Conservation (phyloP, 2,113 vertebrate species). For the Phrynosoma blainvillii region DNA sequence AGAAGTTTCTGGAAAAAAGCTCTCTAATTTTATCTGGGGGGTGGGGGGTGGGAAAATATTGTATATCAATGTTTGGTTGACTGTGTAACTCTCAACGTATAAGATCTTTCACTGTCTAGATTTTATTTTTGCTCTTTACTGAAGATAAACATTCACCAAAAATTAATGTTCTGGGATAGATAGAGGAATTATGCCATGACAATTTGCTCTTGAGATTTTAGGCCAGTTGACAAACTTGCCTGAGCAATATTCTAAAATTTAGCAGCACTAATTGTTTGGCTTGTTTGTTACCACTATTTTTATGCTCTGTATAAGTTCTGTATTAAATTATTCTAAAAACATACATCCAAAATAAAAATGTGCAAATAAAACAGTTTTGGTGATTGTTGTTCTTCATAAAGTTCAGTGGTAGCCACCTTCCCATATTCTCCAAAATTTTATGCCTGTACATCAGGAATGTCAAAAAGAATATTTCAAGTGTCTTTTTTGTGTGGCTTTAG, state of each 20-base stretch:
- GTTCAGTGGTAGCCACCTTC: slow-evolving; percentile 80
- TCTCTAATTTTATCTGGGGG: slow-evolving; percentile 70
- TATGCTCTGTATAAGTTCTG: slow-evolving; percentile 56
- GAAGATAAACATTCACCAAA: slow-evolving; percentile 88
- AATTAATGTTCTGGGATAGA: slow-evolving; percentile 42
- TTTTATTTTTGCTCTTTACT: slow-evolving; percentile 80
- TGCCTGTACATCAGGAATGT: slow-evolving; percentile 78
- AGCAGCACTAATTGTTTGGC: slow-evolving; percentile 61
- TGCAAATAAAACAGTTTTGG: slow-evolving; percentile 69
- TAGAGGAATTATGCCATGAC: slow-evolving; percentile 56
- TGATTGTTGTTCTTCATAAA: slow-evolving; percentile 85
- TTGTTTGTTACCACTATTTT: slow-evolving; percentile 57
- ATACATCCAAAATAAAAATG: slow-evolving; percentile 56
- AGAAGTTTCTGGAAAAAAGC: slow-evolving; percentile 71
- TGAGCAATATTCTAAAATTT: slow-evolving; percentile 60
- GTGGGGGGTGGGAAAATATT: slow-evolving; percentile 52
- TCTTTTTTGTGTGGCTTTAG: slow-evolving; percentile 91
- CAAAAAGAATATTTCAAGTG: slow-evolving; percentile 86
- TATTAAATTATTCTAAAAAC: slow-evolving; percentile 67
- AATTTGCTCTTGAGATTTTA: slow-evolving; percentile 60
- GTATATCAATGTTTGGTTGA: slow-evolving; percentile 81
- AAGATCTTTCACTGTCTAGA: slow-evolving; percentile 74
- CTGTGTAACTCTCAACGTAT: slow-evolving; percentile 82
- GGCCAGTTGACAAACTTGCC: slow-evolving; percentile 61
- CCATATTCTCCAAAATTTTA: slow-evolving; percentile 75